These are phyloP conservation scores for Clangula hyemalis DNA, from an alignment of 2,797 vertebrate genomes.

Conservation along the genomic window DNA sequence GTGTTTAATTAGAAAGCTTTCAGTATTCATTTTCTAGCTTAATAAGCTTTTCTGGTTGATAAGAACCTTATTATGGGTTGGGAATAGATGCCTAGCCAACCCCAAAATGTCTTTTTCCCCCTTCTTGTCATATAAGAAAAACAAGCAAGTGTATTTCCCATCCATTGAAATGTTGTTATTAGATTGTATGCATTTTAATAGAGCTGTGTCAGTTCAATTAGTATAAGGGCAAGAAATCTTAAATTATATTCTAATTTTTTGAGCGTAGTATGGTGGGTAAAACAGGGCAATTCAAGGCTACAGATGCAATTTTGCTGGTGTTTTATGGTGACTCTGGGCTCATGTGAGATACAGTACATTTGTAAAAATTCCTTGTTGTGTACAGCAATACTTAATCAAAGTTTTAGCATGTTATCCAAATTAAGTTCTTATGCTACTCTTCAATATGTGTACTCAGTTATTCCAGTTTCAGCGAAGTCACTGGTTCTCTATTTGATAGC, in stretches of 20 bases:
- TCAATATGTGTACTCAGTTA: not conserved
- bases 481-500: not conserved
- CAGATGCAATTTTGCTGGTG: not conserved
- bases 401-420: not conserved
- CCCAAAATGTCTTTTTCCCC: slow-evolving; percentile 17
- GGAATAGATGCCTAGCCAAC: slow-evolving; percentile 70
- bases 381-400: not conserved
- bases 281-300: not conserved
- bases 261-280: not conserved
- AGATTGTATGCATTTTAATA: slow-evolving; percentile 45
- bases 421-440: not conserved
- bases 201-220: slow-evolving; percentile 42
- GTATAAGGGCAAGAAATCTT: not conserved
- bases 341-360: not conserved
- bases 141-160: slow-evolving; percentile 33
- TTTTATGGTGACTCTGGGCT: not conserved
- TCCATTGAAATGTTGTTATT: slow-evolving; percentile 23
- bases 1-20: slow-evolving; percentile 78
- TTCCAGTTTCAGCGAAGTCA: not conserved
- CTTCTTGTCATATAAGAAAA: slow-evolving; percentile 55
- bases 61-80: slow-evolving; percentile 73
- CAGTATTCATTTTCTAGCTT: slow-evolving; percentile 76
- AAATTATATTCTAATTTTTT: slow-evolving; percentile 11
- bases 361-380: not conserved
- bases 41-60: slow-evolving; percentile 77